phyloP scores from a whole-genome alignment of 1,140 invertebrate species.

The Dendroctonus ponderosae region DNA sequence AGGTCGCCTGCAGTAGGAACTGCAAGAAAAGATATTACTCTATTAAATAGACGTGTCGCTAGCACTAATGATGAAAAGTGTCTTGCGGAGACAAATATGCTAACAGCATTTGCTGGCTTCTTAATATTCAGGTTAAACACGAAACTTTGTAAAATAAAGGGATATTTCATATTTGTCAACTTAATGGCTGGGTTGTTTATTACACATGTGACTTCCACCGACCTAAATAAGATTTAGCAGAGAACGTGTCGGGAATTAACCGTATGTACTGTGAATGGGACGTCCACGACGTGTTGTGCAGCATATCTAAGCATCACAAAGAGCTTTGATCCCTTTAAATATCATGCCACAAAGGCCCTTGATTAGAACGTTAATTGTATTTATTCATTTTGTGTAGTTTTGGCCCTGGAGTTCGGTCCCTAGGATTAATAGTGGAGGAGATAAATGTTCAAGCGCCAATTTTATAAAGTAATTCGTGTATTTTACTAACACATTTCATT shows the following conservation, averaged over 20 bases:
- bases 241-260: conserved; percentile 30
- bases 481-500: too few relatives aligned
- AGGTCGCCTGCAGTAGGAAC: too few relatives aligned
- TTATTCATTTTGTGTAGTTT: conserved; percentile 11
- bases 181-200: conserved; percentile 30
- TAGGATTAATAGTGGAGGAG: too few relatives aligned
- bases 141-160: conserved; percentile 16
- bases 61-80: too few relatives aligned
- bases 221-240: conserved; percentile 32
- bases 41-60: too few relatives aligned
- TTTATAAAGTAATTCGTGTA: too few relatives aligned
- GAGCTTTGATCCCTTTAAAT: conserved; percentile 32
- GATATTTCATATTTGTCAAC: conserved; percentile 32
- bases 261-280: conserved; percentile 11
- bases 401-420: too few relatives aligned
- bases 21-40: too few relatives aligned
- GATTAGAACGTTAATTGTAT: conserved; percentile 27
- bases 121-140: conserved; percentile 15
- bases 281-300: conserved; percentile 7
- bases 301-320: conserved; percentile 29
- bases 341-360: conserved; percentile 20
- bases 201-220: conserved; percentile 27
- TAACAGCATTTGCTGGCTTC: conserved; percentile 2
- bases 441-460: too few relatives aligned
- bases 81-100: neutral